Evolutionary conservation across 2,797 vertebrate genomes (phyloP).

Genomic region (Tachyglossus aculeatus): DNA sequence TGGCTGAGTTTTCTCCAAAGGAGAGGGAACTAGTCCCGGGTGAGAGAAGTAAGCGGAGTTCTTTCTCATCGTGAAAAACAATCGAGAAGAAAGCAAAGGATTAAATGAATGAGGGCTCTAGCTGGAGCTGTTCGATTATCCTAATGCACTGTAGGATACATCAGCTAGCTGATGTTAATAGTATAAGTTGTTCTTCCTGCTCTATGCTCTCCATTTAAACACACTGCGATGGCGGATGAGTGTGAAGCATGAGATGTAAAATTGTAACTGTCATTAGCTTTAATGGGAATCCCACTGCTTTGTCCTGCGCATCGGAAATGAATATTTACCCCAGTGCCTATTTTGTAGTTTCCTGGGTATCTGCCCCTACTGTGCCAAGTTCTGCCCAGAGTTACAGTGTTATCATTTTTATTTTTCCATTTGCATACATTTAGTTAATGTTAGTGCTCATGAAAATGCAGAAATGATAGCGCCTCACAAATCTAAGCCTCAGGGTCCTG

Average conservation of each 20-base stretch:
- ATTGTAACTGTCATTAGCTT: constrained; percentile 59
- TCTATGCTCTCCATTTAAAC: constrained; percentile 51
- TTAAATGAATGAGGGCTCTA: background rate
- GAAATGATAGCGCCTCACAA: background rate
- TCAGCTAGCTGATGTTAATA: constrained; percentile 36
- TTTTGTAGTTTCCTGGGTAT: constrained; percentile 32
- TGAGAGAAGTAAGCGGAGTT: background rate
- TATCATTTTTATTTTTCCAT: constrained; percentile 59
- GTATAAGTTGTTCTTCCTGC: constrained; percentile 45
- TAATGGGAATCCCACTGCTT: constrained; percentile 60
- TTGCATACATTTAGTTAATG: constrained; percentile 17
- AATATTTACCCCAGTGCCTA: constrained; percentile 62
- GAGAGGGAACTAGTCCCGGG: background rate
- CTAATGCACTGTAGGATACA: constrained; percentile 7
- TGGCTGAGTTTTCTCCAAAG: background rate
- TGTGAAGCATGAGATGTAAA: background rate
- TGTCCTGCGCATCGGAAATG: constrained; percentile 56
- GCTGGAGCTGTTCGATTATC: background rate
- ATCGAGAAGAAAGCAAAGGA: background rate
- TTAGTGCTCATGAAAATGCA: background rate
- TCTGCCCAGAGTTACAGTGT: constrained; percentile 61
- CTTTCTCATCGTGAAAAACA: background rate
- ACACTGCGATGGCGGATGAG: background rate
- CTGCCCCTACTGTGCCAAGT: constrained; percentile 63
- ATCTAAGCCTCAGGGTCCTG: background rate